Conservation (phyloP, 2,113 vertebrate species). For the Chaetodon auriga region DNA sequence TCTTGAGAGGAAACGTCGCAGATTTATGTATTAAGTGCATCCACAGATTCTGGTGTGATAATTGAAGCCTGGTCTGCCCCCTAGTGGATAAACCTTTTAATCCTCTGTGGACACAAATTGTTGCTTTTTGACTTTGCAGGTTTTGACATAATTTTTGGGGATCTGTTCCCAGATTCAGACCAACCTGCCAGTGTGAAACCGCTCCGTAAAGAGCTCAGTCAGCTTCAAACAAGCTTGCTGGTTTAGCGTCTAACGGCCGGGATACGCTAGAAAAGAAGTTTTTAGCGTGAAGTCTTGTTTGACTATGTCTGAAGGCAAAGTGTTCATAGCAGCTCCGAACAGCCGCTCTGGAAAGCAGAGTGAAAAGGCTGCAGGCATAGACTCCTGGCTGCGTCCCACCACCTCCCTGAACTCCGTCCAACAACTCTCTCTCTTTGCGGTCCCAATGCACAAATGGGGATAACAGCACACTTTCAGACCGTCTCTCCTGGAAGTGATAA, state of each 20-base stretch:
- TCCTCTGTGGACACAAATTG: too few species aligned
- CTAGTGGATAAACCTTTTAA: too few species aligned
- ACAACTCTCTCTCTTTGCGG: slow-evolving; percentile 6
- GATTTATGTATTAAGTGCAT: too few species aligned
- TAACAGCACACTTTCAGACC: background rate
- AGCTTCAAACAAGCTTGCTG: slow-evolving; percentile 13
- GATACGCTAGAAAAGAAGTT: background rate
- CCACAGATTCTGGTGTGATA: too few species aligned
- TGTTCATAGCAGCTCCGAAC: background rate
- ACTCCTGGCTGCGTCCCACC: background rate
- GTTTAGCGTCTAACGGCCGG: background rate
- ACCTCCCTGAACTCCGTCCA: background rate
- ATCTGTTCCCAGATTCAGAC: slow-evolving; percentile 8
- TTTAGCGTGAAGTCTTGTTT: background rate
- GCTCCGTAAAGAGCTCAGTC: background rate
- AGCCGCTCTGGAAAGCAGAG: background rate
- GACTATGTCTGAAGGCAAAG: background rate
- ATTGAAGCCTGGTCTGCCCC: too few species aligned
- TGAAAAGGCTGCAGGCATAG: background rate
- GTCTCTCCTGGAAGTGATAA: background rate
- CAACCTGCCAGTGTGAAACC: slow-evolving; percentile 6
- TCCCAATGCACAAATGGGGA: background rate
- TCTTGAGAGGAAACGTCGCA: too few species aligned
- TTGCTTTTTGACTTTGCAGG: background rate
- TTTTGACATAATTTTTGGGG: background rate